Base-by-base conservation (phyloP, 2,113 vertebrate species). In the Salvelinus sp. region DNA sequence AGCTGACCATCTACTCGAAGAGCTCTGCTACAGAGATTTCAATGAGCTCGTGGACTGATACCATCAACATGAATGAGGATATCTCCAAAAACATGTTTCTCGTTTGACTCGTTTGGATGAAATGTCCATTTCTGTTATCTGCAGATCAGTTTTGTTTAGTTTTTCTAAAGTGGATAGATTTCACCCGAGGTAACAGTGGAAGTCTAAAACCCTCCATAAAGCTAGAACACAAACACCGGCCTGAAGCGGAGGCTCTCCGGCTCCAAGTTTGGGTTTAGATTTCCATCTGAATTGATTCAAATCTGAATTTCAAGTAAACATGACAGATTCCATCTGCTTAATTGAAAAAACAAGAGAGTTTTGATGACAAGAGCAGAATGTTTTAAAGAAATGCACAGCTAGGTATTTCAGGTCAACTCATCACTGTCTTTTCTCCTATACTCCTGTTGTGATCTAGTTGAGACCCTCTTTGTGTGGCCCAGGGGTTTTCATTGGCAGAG, bases 231-330 rank as follows among this genome's bases (percentile, higher is more conserved):
- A 87, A 87, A 83, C 84, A 80, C 72, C 66, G 73, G 87, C 72
- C 78, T 60, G 82, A 79, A 86, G 83, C 38, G 73, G 80, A 83
- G 77, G 77, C 78, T 79, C 77, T 87, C 82, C 78, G 77, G 83
- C 85, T 77, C 73, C 60, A 70, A 74, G 79, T 87, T 88, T 83
- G 16, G 77, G 76, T 88, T 88, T 86, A 80, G 83, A 85, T 89
- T 89, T 87, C 85, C 79, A 87, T 89, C 85, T 68, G 76, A 89
- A 84, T 79, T 84, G 84, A 90, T 90, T 81, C 85, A 78, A 76
- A 90, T 92, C 90, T 88, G 82, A 90, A 87, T 64, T 84, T 28
- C 78, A 80, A 86, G 79, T 85, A 92, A 91, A 91, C 87, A 90
- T 81, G 80, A 88, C 81, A 85, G 77, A 82, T 73, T 86, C 79